Base-by-base conservation (phyloP, 2,888 invertebrate genomes). In the Drosophila gaucha region DNA sequence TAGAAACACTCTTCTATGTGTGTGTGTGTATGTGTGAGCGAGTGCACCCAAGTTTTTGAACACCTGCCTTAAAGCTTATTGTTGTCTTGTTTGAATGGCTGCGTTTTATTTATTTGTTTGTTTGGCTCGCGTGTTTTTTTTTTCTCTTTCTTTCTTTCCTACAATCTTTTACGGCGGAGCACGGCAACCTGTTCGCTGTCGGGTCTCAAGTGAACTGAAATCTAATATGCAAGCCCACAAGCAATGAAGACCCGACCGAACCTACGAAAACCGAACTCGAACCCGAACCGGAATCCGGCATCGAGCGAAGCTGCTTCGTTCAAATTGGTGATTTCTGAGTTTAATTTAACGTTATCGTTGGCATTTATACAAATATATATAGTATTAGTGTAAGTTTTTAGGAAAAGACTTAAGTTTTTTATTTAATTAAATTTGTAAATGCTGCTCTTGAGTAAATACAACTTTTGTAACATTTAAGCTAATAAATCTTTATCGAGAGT, bases 151-250 rank as follows among this genome's bases (percentile, higher is more conserved):
- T 35, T 18, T 18, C 35, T 18, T 16, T 59, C 30, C 43, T 59
- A 20, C 30, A 49, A n/a, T 36, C 14, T 28, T 14, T 9, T 20
- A 38, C 41, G 26, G 30, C 22, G 46, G 31, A 28, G 22, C 14
- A 30, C 43, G 35, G 31, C 71, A 82, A 79, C 80, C 80, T 66
- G 70, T 67, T 55, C 76, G 67, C 54, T 78, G 66, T 71, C 78
- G 82, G 72, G 80, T 80, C 75, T 77, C 77, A 80, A 74, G 72
- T 78, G 74, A 89, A 89, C 89, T 89, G 75, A 89, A 89, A 69
- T 65, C 58, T 49, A 74, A 73, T 71, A 66, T 67, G 70, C 67
- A 58, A 62, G 60, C 65, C 66, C 44, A 66, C 60, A 68, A 66
- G 46, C 78, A 67, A 69, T 57, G 88, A 79, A 82, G 79, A 47